Percentiles rank a stretch among this genome's conserved stretches.
Conservation (phyloP, 2,113 vertebrate species). For the Eupsittula cactorum region DNA sequence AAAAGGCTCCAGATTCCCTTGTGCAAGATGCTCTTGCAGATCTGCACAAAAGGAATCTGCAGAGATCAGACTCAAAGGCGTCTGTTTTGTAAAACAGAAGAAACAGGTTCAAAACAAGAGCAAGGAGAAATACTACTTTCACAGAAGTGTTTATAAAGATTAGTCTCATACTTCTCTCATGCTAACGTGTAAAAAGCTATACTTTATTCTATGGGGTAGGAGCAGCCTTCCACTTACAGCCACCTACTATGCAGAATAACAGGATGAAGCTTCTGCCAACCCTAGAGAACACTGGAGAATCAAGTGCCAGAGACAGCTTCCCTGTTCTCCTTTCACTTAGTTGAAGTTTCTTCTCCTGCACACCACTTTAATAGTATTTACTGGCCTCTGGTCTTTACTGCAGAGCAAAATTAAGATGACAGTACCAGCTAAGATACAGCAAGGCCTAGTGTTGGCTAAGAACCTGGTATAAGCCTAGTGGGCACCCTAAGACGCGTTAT, state of each 20-base stretch:
- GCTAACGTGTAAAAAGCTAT: background rate
- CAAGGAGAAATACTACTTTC: background rate
- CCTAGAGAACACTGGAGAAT: background rate
- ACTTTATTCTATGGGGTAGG: background rate
- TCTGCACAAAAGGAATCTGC: background rate
- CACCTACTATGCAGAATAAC: background rate
- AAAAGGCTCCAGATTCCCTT: background rate
- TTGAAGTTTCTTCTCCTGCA: background rate
- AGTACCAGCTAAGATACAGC: background rate
- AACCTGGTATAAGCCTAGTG: background rate
- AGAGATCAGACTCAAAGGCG: background rate
- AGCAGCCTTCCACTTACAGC: background rate
- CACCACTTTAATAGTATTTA: background rate
- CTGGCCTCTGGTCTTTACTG: background rate
- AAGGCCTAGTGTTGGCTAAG: background rate
- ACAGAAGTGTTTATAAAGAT: background rate
- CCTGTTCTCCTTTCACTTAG: background rate
- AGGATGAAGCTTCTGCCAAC: background rate
- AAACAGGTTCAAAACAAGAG: background rate
- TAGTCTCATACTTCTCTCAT: background rate
- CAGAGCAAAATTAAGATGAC: background rate
- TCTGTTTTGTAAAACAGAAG: background rate
- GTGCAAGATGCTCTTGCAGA: background rate
- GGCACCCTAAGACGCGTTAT: background rate
- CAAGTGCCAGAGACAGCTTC: background rate